A percentile compares a stretch with the other conserved stretches of the same genome.
Evolutionary conservation across 1,140 invertebrate genomes (phyloP).

Genomic region (Tetragonula clypearis): DNA sequence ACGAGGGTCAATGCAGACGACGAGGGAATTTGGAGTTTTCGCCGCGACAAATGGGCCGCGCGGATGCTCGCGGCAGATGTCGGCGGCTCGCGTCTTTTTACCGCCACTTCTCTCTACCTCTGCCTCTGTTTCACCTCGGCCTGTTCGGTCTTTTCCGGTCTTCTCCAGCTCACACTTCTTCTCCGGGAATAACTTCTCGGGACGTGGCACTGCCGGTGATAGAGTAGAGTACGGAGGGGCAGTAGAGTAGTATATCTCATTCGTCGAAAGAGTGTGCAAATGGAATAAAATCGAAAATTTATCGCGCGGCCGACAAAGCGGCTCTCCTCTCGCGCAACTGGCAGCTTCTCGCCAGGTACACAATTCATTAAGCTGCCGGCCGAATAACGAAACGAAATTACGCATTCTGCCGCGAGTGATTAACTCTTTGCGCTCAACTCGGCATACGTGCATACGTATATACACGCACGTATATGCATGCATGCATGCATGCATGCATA

Average conservation of each 20-base stretch:
- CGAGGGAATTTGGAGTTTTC: conserved; percentile 61
- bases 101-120: neutral
- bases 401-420: conserved; percentile 27
- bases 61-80: conserved; percentile 60
- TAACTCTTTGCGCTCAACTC: conserved; percentile 26
- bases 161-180: neutral
- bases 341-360: conserved; percentile 33
- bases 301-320: conserved; percentile 1
- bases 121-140: neutral
- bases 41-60: conserved; percentile 58
- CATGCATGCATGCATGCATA: too few relatives aligned
- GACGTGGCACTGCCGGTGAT: too few relatives aligned
- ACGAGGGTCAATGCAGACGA: conserved; percentile 42
- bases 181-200: conserved; percentile 2
- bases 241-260: too few relatives aligned
- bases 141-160: neutral
- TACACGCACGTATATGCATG: too few relatives aligned
- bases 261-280: too few relatives aligned
- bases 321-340: neutral
- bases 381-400: conserved; percentile 45
- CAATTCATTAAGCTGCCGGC: conserved; percentile 40
- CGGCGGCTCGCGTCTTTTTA: conserved; percentile 53
- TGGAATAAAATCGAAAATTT: conserved; percentile 40
- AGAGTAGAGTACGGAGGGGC: too few relatives aligned
- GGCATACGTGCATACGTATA: neutral